A percentile compares a stretch with the other conserved stretches of the same genome.
These are phyloP conservation scores for Elephas maximus DNA, from an alignment of 2,113 vertebrate genomes.

Conservation along the genomic window DNA sequence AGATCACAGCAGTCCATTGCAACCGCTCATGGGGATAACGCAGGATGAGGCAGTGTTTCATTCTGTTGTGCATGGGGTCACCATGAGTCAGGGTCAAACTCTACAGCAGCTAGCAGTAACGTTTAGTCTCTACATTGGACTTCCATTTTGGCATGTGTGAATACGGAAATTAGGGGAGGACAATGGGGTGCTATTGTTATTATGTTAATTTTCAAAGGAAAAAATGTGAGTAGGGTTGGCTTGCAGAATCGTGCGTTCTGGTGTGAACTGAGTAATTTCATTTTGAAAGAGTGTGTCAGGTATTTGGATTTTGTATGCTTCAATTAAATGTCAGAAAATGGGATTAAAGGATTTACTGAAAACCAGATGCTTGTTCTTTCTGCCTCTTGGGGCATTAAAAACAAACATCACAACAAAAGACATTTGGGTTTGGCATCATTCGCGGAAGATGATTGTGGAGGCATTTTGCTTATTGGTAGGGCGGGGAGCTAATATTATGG, in stretches of 20 bases:
- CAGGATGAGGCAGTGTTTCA: neutral
- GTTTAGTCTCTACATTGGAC: neutral
- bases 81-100: neutral
- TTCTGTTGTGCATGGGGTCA: neutral
- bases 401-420: slow-evolving; percentile 70
- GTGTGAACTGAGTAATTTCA: slow-evolving; percentile 74
- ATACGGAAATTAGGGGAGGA: neutral
- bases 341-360: slow-evolving; percentile 75
- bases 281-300: slow-evolving; percentile 64
- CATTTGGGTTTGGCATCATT: slow-evolving; percentile 48
- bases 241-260: slow-evolving; percentile 55
- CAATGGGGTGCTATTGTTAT: neutral
- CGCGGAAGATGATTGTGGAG: slow-evolving; percentile 1
- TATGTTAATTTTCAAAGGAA: slow-evolving; percentile 65
- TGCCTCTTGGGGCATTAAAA: slow-evolving; percentile 46
- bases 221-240: neutral
- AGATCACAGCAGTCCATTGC: neutral
- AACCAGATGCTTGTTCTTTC: slow-evolving; percentile 76
- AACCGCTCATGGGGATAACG: neutral
- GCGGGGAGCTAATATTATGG: neutral
- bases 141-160: slow-evolving; percentile 38
- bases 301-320: slow-evolving; percentile 66
- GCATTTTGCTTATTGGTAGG: slow-evolving; percentile 48
- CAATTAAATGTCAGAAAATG: slow-evolving; percentile 74
- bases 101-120: neutral